phyloP scores from a whole-genome alignment of 2,888 invertebrate species.

The Ophion costatus region DNA sequence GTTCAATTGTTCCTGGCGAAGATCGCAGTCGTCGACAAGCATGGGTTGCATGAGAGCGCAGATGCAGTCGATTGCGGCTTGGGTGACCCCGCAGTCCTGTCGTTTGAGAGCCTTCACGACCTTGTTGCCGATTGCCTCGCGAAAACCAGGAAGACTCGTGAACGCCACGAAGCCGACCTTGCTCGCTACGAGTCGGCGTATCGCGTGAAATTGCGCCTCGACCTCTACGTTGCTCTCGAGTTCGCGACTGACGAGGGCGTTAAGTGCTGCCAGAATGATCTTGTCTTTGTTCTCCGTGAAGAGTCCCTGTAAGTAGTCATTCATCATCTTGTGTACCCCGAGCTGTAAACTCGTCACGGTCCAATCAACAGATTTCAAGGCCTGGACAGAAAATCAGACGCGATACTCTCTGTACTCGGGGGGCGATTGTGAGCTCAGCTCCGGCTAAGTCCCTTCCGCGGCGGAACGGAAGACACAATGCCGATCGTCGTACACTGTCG shows the following conservation, averaged over 20 bases:
- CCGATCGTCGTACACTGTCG: neutral
- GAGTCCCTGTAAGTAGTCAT: slow-evolving; percentile 89
- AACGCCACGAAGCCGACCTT: slow-evolving; percentile 99
- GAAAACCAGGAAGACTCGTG: slow-evolving; percentile 94
- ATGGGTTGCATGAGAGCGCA: slow-evolving; percentile 99
- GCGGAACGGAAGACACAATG: neutral
- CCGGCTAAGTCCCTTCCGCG: neutral
- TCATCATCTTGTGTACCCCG: slow-evolving; percentile 75
- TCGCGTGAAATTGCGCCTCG: slow-evolving; percentile 97
- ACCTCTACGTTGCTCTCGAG: slow-evolving; percentile 88
- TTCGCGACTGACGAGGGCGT: slow-evolving; percentile 91
- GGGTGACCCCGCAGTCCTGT: slow-evolving; percentile 95
- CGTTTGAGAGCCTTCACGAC: slow-evolving; percentile 95
- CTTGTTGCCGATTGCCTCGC: slow-evolving; percentile 96
- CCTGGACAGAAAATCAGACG: slow-evolving; percentile 76
- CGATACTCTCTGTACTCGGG: slow-evolving; percentile 13
- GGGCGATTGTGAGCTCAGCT: neutral
- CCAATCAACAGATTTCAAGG: slow-evolving; percentile 80
- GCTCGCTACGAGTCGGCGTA: slow-evolving; percentile 96
- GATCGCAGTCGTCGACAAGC: slow-evolving; percentile 97
- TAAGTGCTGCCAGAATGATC: slow-evolving; percentile 95
- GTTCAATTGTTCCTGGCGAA: slow-evolving; percentile 98
- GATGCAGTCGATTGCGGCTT: slow-evolving; percentile 98
- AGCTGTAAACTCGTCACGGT: slow-evolving; percentile 80
- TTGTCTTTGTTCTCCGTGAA: slow-evolving; percentile 99